Evolutionary conservation across 2,113 vertebrate species (phyloP), one percentile per base, ranked within the genome.

Genomic region (Sceloporus tristichus): DNA sequence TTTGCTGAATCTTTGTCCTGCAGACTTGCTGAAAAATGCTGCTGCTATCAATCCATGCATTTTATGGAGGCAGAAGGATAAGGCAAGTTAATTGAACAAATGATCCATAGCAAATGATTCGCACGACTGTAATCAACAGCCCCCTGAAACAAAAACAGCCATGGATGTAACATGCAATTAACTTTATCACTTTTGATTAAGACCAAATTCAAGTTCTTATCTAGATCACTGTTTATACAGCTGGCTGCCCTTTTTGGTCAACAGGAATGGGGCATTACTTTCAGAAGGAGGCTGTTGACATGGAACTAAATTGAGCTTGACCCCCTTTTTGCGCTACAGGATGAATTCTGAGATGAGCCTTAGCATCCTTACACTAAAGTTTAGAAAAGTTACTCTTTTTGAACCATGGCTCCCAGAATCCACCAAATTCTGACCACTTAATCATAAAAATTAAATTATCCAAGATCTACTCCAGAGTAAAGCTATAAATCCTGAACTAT

Each of bases 21-120:
- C 42, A 5, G 79, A 56, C 42, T 75, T 56, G 74, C 79, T n/a
- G 40, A 38, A 82, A 81, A 5, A 8, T 74, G 48, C 38, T n/a
- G 14, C 11, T 77, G 48, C 53, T 42, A 27, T 27, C 48, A 42
- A 2, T 84, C 87, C 9, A 0, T 70, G 68, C 23, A 40, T 86
- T 88, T 83, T 74, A 79, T 91, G 65, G 62, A 88, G 89, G 42
- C 84, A 81, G 71, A 59, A 74, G 80, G 68, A 90, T 83, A 82
- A 74, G 4, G 21, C 83, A 87, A 82, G 91, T 91, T 92, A 82
- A 80, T 82, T 90, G 82, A 94, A 91, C 90, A 84, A 91, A 94
- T 94, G 91, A 93, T 93, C 91, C 91, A 82, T 80, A 80, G 86
- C 79, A 77, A 92, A 87, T 86, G 54, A 19, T 93, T 94, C 89